Percentiles rank a stretch among this genome's conserved stretches.
These are phyloP conservation scores for Centropus bengalensis DNA, from an alignment of 2,113 vertebrate species.

Conservation along the genomic window DNA sequence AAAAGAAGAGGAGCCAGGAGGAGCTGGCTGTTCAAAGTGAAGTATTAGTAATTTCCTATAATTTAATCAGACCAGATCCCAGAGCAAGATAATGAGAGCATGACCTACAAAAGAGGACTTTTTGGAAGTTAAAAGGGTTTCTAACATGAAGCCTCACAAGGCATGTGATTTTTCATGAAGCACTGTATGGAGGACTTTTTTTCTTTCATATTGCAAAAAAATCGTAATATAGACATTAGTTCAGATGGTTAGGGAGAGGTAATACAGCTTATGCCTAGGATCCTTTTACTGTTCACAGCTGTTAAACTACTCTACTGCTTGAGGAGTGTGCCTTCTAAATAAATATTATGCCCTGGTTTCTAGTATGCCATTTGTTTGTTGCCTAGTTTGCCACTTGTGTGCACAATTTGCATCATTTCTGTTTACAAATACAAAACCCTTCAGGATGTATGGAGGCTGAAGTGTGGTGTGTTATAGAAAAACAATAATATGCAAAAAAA, in stretches of 20 bases:
- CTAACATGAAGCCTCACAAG: slow-evolving; percentile 59
- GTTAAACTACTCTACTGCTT: neutral
- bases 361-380: neutral
- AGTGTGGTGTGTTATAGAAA: slow-evolving; percentile 9
- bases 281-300: slow-evolving; percentile 8
- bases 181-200: neutral
- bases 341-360: neutral
- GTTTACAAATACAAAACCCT: neutral
- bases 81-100: slow-evolving; percentile 78
- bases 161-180: slow-evolving; percentile 60
- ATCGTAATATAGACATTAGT: neutral
- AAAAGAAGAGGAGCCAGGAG: slow-evolving; percentile 46
- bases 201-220: slow-evolving; percentile 2
- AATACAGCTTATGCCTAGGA: neutral
- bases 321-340: neutral
- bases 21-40: slow-evolving; percentile 67
- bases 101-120: slow-evolving; percentile 78
- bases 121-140: slow-evolving; percentile 67
- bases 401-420: neutral
- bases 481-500: neutral
- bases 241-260: neutral
- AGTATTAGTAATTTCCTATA: slow-evolving; percentile 79
- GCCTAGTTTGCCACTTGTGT: neutral
- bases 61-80: slow-evolving; percentile 79
- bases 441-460: neutral